phyloP scores from a whole-genome alignment of 2,888 invertebrate genomes.

The Aricia artaxerxes region DNA sequence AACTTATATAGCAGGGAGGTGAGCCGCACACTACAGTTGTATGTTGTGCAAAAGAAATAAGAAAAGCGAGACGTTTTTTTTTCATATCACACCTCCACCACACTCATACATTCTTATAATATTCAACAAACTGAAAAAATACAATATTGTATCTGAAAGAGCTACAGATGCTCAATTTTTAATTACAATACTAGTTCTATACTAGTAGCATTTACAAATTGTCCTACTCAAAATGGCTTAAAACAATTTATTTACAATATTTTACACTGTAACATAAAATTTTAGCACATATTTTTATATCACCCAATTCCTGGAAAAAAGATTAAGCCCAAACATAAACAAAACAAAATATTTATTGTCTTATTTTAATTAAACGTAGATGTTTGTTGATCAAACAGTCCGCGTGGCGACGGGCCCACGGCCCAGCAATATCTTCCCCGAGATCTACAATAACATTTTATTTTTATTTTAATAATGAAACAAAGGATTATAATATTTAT shows the following conservation, averaged over 20 bases:
- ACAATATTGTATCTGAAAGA: no score
- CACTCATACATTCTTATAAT: no score
- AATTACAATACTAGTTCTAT: no score
- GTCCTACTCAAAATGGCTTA: not conserved
- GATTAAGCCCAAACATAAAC: not conserved
- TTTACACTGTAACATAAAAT: not conserved
- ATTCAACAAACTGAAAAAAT: no score
- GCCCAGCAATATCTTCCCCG: not conserved
- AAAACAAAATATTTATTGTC: not conserved
- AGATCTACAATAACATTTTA: not conserved
- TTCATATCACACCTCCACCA: no score
- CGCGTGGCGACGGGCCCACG: slow-evolving; percentile 1
- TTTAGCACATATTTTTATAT: not conserved
- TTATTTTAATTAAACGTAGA: slow-evolving; percentile 2
- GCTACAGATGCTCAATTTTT: no score
- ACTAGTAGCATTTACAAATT: not conserved
- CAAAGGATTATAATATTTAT: not conserved
- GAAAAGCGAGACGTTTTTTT: no score
- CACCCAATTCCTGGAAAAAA: not conserved
- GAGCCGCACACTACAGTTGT: no score
- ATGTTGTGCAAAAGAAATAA: no score
- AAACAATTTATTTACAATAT: not conserved
- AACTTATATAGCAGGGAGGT: no score
- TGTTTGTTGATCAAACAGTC: slow-evolving; percentile 22
- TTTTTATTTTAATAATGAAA: not conserved